Evolutionary conservation across 2,888 invertebrate genomes (phyloP), one percentile per base, ranked within the genome.

Genomic region (Orthosia gracilis): DNA sequence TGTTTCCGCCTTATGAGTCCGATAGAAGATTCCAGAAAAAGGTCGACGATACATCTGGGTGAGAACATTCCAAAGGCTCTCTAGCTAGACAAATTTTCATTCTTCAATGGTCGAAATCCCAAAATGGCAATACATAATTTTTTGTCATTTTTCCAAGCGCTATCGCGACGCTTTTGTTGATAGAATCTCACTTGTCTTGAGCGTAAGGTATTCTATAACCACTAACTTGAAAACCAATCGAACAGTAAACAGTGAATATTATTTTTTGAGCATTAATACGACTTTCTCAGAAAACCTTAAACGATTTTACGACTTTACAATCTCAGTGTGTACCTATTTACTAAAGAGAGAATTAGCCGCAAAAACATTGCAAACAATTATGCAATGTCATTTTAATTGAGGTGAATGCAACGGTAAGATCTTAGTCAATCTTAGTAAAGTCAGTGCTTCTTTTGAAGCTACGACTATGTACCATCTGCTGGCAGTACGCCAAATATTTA

Each of bases 361-460:
- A 50, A 66, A 57, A 61, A 55, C 26, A 49, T 55, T 59, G 47
- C 76, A 64, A 23, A 67, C 26, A 31, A 72, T 72, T 68, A 47
- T 23, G 55, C 23, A 72, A 69, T 65, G 18, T 49, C 58, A 17
- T 58, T 76, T 69, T n/a, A 55, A n/a, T 50, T 50, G 49, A 54
- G 13, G 49, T 45, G 40, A 75, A 76, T 58, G 31, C 18, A 4
- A 73, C 15, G 52, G 76, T 49, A 64, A 55, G 40, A 74, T 73
- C 59, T 54, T 54, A n/a, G 13, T 26, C 3, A 26, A 3, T 26
- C 26, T n/a, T n/a, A n/a, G 26, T 26, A 26, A 26, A 26, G 26
- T 26, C 26, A 40, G 9, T 40, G 40, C 40, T 40, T 1, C 40
- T 40, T 7, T 9, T 40, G 9, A 40, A 40, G 1, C 40, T 40